Percentiles rank a stretch among this genome's conserved stretches.
Evolutionary conservation across 1,140 invertebrate genomes (phyloP).

Genomic region (Drosophila varians): DNA sequence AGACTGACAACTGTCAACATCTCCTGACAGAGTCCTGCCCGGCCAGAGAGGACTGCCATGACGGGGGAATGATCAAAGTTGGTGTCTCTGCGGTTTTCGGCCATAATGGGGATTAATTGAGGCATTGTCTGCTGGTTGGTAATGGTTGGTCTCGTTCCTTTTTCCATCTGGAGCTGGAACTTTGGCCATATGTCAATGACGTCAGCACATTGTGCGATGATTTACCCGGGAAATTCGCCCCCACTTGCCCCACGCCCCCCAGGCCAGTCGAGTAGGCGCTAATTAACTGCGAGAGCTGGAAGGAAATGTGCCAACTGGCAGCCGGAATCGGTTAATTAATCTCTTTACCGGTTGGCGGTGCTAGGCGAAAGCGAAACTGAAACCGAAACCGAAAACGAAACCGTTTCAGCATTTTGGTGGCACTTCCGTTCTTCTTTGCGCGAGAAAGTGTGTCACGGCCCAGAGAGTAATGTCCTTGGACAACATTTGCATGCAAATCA

Average conservation of each 20-base stretch:
- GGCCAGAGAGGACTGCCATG: background rate
- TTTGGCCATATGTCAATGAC: conserved; percentile 47
- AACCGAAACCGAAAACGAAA: conserved; percentile 35
- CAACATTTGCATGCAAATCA: conserved; percentile 48
- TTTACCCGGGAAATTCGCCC: conserved; percentile 14
- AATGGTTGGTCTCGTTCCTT: background rate
- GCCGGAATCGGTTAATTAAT: conserved; percentile 77
- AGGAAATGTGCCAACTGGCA: conserved; percentile 75
- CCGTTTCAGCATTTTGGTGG: conserved; percentile 53
- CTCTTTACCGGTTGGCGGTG: conserved; percentile 63
- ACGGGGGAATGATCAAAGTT: conserved; percentile 27
- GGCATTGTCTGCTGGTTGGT: conserved; percentile 28
- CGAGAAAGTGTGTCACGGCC: conserved; percentile 64
- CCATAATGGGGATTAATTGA: conserved; percentile 44
- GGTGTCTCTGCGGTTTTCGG: conserved; percentile 27
- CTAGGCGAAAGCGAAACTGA: background rate
- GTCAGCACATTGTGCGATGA: conserved; percentile 53
- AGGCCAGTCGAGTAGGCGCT: conserved; percentile 30
- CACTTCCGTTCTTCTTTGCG: conserved; percentile 46
- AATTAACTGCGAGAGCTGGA: conserved; percentile 58
- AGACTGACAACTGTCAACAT: conserved; percentile 56
- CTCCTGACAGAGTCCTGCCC: conserved; percentile 4
- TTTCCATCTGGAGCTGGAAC: conserved; percentile 10
- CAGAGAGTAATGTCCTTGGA: conserved; percentile 47
- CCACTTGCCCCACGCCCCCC: background rate